phyloP scores from a whole-genome alignment of 2,113 vertebrate genomes.

The Heteronetta atricapilla region DNA sequence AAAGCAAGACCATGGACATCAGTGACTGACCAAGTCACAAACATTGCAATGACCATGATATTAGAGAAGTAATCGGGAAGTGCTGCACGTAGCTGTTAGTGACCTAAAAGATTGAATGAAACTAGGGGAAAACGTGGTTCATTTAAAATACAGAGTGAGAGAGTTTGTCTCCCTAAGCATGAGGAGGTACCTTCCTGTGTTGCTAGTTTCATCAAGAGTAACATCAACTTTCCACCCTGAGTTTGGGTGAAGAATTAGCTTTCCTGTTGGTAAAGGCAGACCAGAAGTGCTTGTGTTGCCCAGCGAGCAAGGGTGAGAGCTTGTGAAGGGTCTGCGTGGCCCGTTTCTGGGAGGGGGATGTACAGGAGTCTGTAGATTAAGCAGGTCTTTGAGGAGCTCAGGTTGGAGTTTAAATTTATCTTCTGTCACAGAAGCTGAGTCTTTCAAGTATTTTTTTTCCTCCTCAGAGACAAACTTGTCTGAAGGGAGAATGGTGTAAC shows the following conservation, averaged over 20 bases:
- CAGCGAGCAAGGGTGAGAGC: neutral
- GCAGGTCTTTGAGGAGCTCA: neutral
- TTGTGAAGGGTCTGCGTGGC: neutral
- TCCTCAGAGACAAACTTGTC: neutral
- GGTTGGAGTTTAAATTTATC: neutral
- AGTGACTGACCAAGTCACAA: neutral
- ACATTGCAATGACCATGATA: neutral
- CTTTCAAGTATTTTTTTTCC: conserved; percentile 4
- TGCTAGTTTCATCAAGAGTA: neutral
- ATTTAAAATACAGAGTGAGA: neutral
- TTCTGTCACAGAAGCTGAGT: neutral
- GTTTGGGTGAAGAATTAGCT: neutral
- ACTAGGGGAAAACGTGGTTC: neutral
- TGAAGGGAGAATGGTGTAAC: neutral
- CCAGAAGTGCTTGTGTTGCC: accelerated
- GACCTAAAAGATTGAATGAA: neutral
- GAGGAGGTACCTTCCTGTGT: neutral
- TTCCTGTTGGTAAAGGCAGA: neutral
- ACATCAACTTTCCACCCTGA: neutral
- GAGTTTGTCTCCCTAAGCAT: neutral
- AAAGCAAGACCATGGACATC: neutral
- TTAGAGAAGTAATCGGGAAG: neutral
- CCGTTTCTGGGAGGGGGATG: neutral
- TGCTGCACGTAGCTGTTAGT: neutral
- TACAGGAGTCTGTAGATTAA: neutral